Conservation (phyloP, 1,140 invertebrate species). For the Drosophila repleta region DNA sequence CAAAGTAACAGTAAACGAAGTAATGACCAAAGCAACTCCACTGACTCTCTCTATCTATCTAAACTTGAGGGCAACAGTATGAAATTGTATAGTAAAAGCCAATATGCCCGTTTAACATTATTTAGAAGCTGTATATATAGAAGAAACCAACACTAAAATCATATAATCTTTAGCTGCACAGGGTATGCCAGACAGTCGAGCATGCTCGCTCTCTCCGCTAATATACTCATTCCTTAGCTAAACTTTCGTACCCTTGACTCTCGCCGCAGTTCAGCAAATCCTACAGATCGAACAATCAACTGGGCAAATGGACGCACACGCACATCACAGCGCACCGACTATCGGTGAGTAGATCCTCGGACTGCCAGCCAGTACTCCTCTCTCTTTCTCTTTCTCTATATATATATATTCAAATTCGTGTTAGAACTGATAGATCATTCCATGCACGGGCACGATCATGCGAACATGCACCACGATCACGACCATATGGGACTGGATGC, state of each 20-base stretch:
- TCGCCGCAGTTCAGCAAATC: conserved; percentile 15
- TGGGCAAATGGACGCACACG: conserved; percentile 66
- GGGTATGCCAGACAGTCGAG: background rate
- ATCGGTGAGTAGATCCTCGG: conserved; percentile 58
- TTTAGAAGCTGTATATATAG: too few species aligned
- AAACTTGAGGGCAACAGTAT: too few species aligned
- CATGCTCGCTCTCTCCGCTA: background rate
- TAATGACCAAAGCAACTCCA: too few species aligned
- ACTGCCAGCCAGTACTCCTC: background rate
- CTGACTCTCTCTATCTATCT: too few species aligned
- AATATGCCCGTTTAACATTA: too few species aligned
- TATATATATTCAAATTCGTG: background rate
- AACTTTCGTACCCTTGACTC: background rate
- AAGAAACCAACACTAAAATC: too few species aligned
- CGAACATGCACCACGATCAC: conserved; percentile 60
- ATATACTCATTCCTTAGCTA: conserved; percentile 1
- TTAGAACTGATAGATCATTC: conserved; percentile 58
- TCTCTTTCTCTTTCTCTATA: too few species aligned
- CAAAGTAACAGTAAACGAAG: too few species aligned
- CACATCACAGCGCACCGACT: conserved; percentile 56
- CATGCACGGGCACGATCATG: conserved; percentile 58
- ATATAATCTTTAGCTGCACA: too few species aligned
- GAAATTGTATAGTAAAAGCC: too few species aligned
- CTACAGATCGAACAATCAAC: background rate
- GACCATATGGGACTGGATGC: conserved; percentile 42